Conservation (phyloP, 2,113 vertebrate species). For the Lichenostomus cassidix region DNA sequence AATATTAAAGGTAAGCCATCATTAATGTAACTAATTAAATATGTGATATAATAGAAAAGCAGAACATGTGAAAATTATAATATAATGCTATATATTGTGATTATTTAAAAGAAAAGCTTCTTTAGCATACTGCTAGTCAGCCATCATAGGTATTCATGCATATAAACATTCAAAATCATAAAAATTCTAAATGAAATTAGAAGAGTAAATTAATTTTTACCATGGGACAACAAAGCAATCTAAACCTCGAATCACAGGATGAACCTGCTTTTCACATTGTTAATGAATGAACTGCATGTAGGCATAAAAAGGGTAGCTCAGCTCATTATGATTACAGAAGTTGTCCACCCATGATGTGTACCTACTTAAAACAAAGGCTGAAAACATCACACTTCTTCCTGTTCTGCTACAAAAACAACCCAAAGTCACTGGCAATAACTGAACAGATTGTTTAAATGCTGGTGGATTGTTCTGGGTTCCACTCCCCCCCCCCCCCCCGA, state of each 20-base stretch:
- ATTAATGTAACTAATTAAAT: neutral
- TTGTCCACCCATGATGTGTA: neutral
- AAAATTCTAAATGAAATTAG: neutral
- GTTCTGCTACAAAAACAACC: neutral
- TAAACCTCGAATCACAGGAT: neutral
- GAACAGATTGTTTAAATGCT: neutral
- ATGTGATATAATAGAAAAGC: neutral
- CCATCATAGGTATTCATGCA: neutral
- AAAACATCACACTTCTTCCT: neutral
- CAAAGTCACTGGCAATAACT: neutral
- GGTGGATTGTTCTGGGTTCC: neutral
- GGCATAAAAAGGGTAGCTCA: neutral
- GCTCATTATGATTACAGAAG: neutral
- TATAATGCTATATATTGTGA: neutral
- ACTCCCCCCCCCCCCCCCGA: no score
- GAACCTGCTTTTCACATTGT: neutral
- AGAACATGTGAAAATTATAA: neutral
- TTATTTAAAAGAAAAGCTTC: neutral
- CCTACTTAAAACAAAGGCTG: neutral
- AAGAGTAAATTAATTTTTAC: neutral
- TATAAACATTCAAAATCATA: neutral
- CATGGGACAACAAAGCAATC: neutral
- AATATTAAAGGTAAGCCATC: neutral
- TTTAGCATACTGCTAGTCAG: neutral
- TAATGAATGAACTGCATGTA: neutral